Conservation (phyloP, 2,888 invertebrate species). For the Galeopsomyia nigrocyanea region DNA sequence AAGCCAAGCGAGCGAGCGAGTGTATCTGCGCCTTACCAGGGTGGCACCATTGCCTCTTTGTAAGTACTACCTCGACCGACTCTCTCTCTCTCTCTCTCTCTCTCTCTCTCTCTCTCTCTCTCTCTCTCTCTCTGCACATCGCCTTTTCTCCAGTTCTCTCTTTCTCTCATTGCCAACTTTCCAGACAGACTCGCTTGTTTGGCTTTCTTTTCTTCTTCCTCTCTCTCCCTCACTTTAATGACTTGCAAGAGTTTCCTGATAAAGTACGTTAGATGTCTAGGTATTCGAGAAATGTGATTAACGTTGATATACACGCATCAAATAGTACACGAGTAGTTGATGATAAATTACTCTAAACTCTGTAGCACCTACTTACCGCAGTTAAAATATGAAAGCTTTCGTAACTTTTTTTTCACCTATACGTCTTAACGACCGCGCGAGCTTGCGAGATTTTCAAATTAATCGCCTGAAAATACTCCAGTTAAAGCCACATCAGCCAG, state of each 20-base stretch:
- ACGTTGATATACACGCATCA: too few species aligned
- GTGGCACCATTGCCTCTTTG: too few species aligned
- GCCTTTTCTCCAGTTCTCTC: too few species aligned
- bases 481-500: not conserved
- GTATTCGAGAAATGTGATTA: too few species aligned
- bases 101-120: too few species aligned
- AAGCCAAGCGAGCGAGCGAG: conserved; percentile 2
- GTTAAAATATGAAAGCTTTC: not conserved
- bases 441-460: conserved; percentile 23
- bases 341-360: too few species aligned
- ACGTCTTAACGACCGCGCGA: conserved; percentile 1
- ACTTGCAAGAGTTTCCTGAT: not conserved
- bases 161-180: too few species aligned
- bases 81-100: not conserved
- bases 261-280: too few species aligned
- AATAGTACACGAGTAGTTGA: too few species aligned
- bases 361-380: too few species aligned
- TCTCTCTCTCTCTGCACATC: not conserved
- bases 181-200: not conserved
- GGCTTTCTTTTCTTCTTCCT: not conserved
- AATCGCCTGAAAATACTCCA: conserved; percentile 24
- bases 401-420: not conserved
- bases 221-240: conserved; percentile 4
- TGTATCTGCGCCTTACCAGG: conserved; percentile 34
- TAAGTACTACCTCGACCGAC: not conserved